Evolutionary conservation across 2,797 vertebrate genomes (phyloP).

Genomic region (Pipistrellus pipistrellus): DNA sequence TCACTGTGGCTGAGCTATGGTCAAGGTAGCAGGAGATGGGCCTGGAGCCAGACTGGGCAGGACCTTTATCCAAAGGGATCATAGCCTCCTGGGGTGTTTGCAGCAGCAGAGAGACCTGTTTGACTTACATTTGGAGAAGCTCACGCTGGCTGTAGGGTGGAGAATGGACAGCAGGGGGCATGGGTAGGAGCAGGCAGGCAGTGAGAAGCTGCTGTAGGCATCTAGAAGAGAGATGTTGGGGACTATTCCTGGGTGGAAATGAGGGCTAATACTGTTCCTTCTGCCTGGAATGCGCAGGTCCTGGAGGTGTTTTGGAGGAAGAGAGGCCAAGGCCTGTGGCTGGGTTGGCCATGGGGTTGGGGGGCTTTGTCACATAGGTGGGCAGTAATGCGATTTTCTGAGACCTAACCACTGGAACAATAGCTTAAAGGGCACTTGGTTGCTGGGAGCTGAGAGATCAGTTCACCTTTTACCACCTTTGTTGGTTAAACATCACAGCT

Average conservation of each 20-base stretch:
- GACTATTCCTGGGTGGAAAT: background rate
- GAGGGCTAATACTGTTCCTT: background rate
- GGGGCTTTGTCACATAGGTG: background rate
- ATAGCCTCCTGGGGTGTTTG: background rate
- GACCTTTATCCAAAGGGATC: background rate
- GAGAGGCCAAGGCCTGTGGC: background rate
- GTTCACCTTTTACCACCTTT: background rate
- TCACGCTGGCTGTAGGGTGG: background rate
- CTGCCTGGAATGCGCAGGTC: background rate
- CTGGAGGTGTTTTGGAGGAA: background rate
- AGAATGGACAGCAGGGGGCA: slow-evolving; percentile 22
- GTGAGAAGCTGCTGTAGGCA: background rate
- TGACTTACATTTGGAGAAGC: background rate
- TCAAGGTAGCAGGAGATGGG: background rate
- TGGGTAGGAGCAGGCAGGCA: background rate
- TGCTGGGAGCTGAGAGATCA: background rate
- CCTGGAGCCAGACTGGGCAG: background rate
- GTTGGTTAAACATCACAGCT: background rate
- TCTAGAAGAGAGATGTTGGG: background rate
- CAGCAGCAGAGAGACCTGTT: background rate
- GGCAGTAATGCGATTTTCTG: background rate
- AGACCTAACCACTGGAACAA: background rate
- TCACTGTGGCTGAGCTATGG: background rate
- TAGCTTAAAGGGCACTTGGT: background rate
- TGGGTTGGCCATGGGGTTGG: background rate